Conservation (phyloP, 2,888 invertebrate species). For the Ernsta delagoae region DNA sequence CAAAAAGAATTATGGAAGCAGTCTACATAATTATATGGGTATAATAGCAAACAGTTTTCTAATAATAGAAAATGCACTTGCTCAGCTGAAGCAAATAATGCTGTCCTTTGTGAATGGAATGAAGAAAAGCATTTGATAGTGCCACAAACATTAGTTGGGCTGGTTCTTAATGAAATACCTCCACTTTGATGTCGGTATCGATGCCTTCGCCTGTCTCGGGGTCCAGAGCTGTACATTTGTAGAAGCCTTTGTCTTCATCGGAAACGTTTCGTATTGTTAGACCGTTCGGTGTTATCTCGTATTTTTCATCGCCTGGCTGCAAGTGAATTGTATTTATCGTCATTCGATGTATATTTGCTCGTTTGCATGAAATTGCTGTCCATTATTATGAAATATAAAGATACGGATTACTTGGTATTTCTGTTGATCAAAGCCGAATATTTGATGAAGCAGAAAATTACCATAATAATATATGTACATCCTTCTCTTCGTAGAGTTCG, state of each 20-base stretch:
- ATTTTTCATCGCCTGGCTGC: constrained; percentile 53
- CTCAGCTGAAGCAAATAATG: constrained; percentile 8
- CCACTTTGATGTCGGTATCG: constrained; percentile 51
- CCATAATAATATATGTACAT: too few relatives aligned
- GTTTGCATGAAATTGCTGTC: too few relatives aligned
- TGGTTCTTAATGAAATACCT: constrained; percentile 47
- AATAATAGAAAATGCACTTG: neutral
- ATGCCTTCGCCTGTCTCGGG: constrained; percentile 50
- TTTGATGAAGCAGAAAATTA: too few relatives aligned
- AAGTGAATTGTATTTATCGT: neutral
- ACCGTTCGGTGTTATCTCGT: constrained; percentile 53
- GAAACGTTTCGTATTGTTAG: constrained; percentile 53
- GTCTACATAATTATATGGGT: too few relatives aligned
- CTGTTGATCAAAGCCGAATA: too few relatives aligned
- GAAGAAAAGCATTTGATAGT: constrained; percentile 26
- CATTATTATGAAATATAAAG: too few relatives aligned
- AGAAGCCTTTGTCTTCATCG: constrained; percentile 53
- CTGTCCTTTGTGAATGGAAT: constrained; percentile 21
- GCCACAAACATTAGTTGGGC: constrained; percentile 22
- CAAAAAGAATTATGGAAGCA: too few relatives aligned
- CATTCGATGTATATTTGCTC: too few relatives aligned
- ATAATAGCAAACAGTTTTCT: neutral
- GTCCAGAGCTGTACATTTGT: constrained; percentile 53
- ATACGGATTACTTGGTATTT: too few relatives aligned
- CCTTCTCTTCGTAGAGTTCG: too few relatives aligned